Base-by-base conservation (phyloP, 2,797 vertebrate genomes). In the Luscinia megarhynchos region DNA sequence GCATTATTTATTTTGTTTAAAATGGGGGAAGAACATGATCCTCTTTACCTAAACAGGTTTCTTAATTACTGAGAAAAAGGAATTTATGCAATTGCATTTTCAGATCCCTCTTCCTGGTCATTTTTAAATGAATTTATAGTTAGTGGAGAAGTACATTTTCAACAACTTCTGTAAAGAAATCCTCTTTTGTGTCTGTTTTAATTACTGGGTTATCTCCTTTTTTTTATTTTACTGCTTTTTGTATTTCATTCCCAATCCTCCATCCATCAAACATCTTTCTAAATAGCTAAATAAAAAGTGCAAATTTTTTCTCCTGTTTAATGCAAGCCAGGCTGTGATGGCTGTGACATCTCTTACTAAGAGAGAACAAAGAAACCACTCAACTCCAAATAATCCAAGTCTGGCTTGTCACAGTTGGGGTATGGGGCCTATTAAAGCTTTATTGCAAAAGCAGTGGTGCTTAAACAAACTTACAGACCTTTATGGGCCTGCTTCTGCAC, bases 301-400 rank as follows among this genome's bases (percentile, higher is more conserved):
- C 73, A 87, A 78, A 83, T 96, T 97, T 96, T 63, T 63, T 38
- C 43, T 93, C 50, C 91, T 87, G 66, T 97, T 97, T 94, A 92
- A 73, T 78, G 88, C 84, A 41, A 97, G 66, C 95, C 95, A 89
- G 82, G 68, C 32, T 4, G 54, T 77, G 78, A 94, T 92, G 92
- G 91, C 93, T 97, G 72, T 97, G 97, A 93, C 96, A 94, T 84
- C 85, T 96, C 84, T 94, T 93, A 85, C 84, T 84, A 92, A 67
- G 85, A 84, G 77, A 87, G 96, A 97, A 97, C 94, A 97, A 98
- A 97, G 87, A 61, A 96, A 66, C 84, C 69, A 32, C 55, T 89
- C 84, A 87, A 8, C 88, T 95, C 90, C 91, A 94, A 92, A 96
- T 93, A 95, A 96, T 97, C 84, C 88, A 91, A 87, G 73, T n/a